Percentiles rank a stretch among this genome's conserved stretches.
Evolutionary conservation across 2,113 vertebrate species (phyloP).

Genomic region (Toxotes jaculatrix): DNA sequence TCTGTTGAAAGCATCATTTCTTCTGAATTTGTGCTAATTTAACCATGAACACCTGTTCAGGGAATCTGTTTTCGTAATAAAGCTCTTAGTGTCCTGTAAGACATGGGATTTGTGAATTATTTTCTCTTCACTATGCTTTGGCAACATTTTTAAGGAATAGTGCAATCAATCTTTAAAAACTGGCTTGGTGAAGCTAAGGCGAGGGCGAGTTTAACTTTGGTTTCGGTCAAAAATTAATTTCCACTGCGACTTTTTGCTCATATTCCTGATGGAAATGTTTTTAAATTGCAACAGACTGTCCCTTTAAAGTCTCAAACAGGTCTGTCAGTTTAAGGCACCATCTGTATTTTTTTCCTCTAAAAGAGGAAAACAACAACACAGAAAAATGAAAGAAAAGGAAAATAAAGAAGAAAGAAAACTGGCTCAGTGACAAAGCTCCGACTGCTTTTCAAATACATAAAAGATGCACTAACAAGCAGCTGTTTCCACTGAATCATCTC

Average conservation of each 20-base stretch:
- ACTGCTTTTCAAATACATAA: constrained; percentile 52
- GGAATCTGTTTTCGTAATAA: not conserved
- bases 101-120: not conserved
- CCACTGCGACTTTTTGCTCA: not conserved
- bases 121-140: constrained; percentile 32
- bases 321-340: constrained; percentile 53
- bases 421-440: constrained; percentile 76
- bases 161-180: constrained; percentile 20
- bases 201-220: constrained; percentile 31
- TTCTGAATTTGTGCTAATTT: not conserved
- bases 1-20: not conserved
- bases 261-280: constrained; percentile 18
- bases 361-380: constrained; percentile 49
- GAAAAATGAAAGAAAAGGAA: constrained; percentile 14
- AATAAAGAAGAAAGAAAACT: constrained; percentile 37
- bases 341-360: constrained; percentile 17
- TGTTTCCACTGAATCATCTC: constrained; percentile 28
- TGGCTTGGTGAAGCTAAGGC: constrained; percentile 27
- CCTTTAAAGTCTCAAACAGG: constrained; percentile 43
- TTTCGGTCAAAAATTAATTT: not conserved
- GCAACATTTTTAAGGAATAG: constrained; percentile 45
- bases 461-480: constrained; percentile 50
- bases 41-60: not conserved
- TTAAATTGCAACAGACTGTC: constrained; percentile 29
- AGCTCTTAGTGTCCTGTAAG: not conserved